phyloP scores from a whole-genome alignment of 2,888 invertebrate species.

The Noctua fimbriata region DNA sequence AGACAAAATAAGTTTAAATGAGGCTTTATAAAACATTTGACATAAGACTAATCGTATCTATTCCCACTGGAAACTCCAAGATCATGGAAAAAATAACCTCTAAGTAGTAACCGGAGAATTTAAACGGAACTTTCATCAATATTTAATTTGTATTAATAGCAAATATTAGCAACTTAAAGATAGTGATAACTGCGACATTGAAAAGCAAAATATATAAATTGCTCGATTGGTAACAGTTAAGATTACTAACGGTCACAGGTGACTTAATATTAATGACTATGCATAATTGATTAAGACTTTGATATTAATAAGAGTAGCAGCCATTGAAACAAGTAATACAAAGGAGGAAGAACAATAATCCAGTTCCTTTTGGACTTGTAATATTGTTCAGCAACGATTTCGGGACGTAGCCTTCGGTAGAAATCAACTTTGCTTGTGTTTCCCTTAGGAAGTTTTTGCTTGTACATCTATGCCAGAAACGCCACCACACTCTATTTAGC shows the following conservation, averaged over 20 bases:
- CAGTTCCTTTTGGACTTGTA: neutral
- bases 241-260: conserved; percentile 9
- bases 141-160: conserved; percentile 44
- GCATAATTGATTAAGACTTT: conserved; percentile 11
- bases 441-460: accelerated
- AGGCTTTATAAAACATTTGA: neutral
- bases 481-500: neutral
- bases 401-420: neutral
- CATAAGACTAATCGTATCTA: neutral
- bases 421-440: neutral
- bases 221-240: neutral
- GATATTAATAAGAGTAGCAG: neutral
- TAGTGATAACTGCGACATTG: conserved; percentile 44
- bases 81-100: neutral
- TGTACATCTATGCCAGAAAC: neutral
- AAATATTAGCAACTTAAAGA: conserved; percentile 39
- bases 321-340: neutral
- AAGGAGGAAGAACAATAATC: neutral
- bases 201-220: conserved; percentile 22
- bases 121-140: conserved; percentile 39
- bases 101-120: conserved; percentile 12
- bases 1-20: neutral
- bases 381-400: neutral
- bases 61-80: neutral
- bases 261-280: neutral